These are phyloP conservation scores for Jordanella pulchra DNA, from an alignment of 2,797 vertebrate species.

Conservation along the genomic window DNA sequence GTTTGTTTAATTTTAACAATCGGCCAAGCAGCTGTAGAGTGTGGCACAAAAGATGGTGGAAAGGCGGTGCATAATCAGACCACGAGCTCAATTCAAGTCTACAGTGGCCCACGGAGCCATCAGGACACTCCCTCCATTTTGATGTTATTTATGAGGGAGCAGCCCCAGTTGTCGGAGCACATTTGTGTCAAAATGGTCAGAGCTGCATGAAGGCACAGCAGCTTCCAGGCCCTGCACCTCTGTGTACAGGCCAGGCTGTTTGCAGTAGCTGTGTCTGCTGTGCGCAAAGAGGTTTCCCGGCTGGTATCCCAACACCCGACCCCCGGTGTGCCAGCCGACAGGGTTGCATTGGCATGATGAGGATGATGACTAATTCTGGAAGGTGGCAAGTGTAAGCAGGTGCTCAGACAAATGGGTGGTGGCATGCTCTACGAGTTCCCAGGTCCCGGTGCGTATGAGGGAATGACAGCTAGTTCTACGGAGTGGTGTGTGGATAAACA, in stretches of 20 bases:
- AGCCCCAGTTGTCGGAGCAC: slow-evolving; percentile 81
- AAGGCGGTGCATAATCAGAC: slow-evolving; percentile 63
- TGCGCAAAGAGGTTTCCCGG: slow-evolving; percentile 65
- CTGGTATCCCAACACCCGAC: slow-evolving; percentile 45
- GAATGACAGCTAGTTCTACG: slow-evolving; percentile 64
- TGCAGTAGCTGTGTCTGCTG: slow-evolving; percentile 62
- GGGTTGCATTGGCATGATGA: slow-evolving; percentile 67
- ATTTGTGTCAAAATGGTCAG: slow-evolving; percentile 86
- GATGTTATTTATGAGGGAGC: slow-evolving; percentile 83
- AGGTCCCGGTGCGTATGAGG: slow-evolving; percentile 66
- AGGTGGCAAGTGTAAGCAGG: slow-evolving; percentile 77
- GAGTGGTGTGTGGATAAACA: slow-evolving; percentile 78
- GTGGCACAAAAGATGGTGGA: slow-evolving; percentile 56
- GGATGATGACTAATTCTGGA: slow-evolving; percentile 73
- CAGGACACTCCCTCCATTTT: slow-evolving; percentile 77
- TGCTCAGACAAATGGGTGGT: slow-evolving; percentile 73
- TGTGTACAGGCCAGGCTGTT: slow-evolving; percentile 65
- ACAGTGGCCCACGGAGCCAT: slow-evolving; percentile 70
- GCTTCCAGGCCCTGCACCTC: slow-evolving; percentile 74
- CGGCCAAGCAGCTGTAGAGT: slow-evolving; percentile 61
- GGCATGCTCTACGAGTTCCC: slow-evolving; percentile 67
- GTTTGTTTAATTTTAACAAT: slow-evolving; percentile 20
- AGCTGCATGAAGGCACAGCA: slow-evolving; percentile 81
- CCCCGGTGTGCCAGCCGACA: slow-evolving; percentile 65
- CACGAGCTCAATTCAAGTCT: slow-evolving; percentile 61